Base-by-base conservation (phyloP, 2,888 invertebrate species). In the Parnassius mnemosyne region DNA sequence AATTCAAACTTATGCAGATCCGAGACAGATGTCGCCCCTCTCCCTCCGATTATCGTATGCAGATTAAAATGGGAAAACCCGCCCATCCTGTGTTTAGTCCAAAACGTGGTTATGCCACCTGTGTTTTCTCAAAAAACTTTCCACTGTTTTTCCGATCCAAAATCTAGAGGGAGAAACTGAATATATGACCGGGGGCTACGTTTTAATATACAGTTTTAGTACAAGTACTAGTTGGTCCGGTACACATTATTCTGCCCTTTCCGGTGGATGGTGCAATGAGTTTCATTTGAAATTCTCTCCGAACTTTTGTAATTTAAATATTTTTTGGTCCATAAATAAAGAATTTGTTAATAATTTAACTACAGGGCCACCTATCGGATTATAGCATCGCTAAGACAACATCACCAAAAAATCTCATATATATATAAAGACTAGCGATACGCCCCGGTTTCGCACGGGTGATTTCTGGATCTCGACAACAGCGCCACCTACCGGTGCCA, bases 1-100 rank as follows among this genome's bases (percentile, higher is more conserved):
- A 81, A 83, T 81, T 82, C 78, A 79, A 88, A 89, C 81, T 87
- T 86, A 86, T 89, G 87, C 84, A 88, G 83, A 85, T 85, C 74
- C 73, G 70, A 71, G 81, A 80, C 89, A 90, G 90, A 89, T 89
- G 90, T 84, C 87, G 80, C 80, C 76, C 76, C 71, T 70, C 77
- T 73, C 80, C 77, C 72, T 71, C 71, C 79, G 82, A 83, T 89
- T 87, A 89, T 87, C 85, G 88, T 84, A 88, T 89, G 89, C 84
- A 88, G 85, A 89, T 89, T 82, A 83, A 80, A 72, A 76, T 76
- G 80, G 57, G 80, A 76, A 67, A 76, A 79, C 76, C 79, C 80
- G 76, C 74, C 76, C 66, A 70, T 72, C 72, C 76, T 65, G 71
- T 72, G 75, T 75, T 76, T 75, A 73, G 65, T 71, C 75, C 72